Evolutionary conservation across 2,888 invertebrate species (phyloP).

Genomic region (Hyppa rectilinea): DNA sequence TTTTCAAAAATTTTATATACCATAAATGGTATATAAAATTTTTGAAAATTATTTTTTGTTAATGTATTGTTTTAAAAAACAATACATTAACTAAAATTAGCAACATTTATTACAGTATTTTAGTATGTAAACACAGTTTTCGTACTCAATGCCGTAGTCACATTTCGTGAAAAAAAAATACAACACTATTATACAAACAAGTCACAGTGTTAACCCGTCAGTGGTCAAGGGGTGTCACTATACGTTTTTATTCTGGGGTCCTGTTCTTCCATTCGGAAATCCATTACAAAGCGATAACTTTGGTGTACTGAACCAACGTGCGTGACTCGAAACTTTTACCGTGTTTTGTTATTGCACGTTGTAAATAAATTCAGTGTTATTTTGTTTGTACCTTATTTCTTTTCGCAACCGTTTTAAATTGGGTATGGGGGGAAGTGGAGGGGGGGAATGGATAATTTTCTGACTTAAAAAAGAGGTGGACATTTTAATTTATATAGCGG

Average conservation of each 20-base stretch:
- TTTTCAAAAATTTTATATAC: no score
- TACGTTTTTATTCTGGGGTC: constrained; percentile 50
- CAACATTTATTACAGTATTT: neutral
- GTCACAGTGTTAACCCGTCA: constrained; percentile 37
- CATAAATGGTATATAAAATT: no score
- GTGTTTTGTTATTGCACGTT: constrained; percentile 23
- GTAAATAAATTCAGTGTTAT: neutral
- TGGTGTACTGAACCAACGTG: constrained; percentile 39
- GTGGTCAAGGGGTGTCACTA: constrained; percentile 46
- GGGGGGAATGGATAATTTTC: no score
- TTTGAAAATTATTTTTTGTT: no score
- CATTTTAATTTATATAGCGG: neutral
- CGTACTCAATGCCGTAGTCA: no score
- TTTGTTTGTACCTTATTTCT: neutral
- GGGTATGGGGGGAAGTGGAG: no score
- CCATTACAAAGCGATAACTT: constrained; percentile 62
- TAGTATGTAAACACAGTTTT: neutral
- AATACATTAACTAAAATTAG: neutral
- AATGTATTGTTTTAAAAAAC: no score
- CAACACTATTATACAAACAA: constrained; percentile 5
- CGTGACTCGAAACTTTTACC: constrained; percentile 48
- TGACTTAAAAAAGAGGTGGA: no score
- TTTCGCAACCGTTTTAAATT: neutral
- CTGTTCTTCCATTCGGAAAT: constrained; percentile 50
- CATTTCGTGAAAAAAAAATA: neutral